Conservation (phyloP, 1,140 invertebrate species). For the Saccostrea glomerata region DNA sequence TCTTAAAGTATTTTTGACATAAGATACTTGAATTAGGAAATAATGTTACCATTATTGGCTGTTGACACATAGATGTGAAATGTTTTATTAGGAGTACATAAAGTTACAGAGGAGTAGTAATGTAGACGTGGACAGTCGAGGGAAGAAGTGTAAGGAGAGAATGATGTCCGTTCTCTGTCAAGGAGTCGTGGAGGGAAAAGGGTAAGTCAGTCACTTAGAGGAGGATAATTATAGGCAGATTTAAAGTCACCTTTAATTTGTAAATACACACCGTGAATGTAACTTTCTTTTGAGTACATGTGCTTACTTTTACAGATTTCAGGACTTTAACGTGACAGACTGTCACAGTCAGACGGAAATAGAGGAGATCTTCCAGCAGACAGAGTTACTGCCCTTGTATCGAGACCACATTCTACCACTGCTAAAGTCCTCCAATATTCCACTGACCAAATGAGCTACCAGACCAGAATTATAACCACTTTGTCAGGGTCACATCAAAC, state of each 20-base stretch:
- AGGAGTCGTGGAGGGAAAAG: conserved; percentile 10
- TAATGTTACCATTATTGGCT: neutral
- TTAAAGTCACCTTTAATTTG: neutral
- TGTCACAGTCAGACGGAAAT: neutral
- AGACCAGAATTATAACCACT: neutral
- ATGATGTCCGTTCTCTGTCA: conserved; percentile 54
- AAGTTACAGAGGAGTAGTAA: conserved; percentile 40
- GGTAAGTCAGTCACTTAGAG: neutral
- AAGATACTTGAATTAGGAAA: too few relatives aligned
- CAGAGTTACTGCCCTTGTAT: conserved; percentile 24
- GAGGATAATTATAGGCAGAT: neutral
- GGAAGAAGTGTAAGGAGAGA: conserved; percentile 51
- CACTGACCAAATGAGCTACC: neutral
- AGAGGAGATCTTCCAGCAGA: neutral
- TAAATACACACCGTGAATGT: too few relatives aligned
- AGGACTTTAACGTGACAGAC: neutral
- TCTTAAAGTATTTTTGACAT: too few relatives aligned
- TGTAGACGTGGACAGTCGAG: conserved; percentile 53
- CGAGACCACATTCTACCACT: neutral
- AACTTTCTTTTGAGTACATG: too few relatives aligned
- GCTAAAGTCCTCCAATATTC: neutral
- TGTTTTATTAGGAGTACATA: conserved; percentile 46
- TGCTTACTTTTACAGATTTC: neutral
- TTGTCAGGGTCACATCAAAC: neutral
- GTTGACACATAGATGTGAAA: neutral